A percentile compares a stretch with the other conserved stretches of the same genome.
Evolutionary conservation across 2,888 invertebrate species (phyloP).

Genomic region (Caradrina kadenii): DNA sequence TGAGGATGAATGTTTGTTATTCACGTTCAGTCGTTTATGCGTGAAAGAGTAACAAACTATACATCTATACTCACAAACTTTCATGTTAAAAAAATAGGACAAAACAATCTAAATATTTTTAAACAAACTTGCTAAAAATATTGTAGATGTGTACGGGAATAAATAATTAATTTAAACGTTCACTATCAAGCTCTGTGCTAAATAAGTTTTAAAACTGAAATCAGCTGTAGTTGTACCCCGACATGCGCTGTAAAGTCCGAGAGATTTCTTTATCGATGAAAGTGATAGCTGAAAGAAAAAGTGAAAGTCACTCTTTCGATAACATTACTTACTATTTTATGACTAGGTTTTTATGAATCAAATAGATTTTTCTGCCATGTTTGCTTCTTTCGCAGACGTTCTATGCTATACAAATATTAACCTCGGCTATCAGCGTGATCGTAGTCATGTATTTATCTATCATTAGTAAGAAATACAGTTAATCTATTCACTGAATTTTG

Average conservation of each 20-base stretch:
- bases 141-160: too few species aligned
- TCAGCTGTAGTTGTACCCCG: not conserved
- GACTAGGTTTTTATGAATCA: conserved; percentile 14
- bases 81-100: too few species aligned
- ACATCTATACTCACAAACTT: too few species aligned
- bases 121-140: too few species aligned
- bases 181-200: not conserved
- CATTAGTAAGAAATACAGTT: conserved; percentile 1
- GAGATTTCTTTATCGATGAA: conserved; percentile 19
- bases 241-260: conserved; percentile 2
- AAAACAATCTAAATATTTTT: too few species aligned
- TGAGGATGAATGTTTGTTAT: too few species aligned
- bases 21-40: too few species aligned
- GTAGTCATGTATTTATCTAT: not conserved
- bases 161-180: not conserved
- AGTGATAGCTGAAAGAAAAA: conserved; percentile 26
- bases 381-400: not conserved
- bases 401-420: not conserved
- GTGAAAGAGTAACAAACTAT: too few species aligned
- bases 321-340: conserved; percentile 16
- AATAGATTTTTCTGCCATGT: not conserved
- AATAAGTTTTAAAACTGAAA: conserved; percentile 17
- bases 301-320: conserved; percentile 28
- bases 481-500: not conserved
- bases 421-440: not conserved